phyloP scores from a whole-genome alignment of 2,113 vertebrate species.

The Zosterops lateralis region DNA sequence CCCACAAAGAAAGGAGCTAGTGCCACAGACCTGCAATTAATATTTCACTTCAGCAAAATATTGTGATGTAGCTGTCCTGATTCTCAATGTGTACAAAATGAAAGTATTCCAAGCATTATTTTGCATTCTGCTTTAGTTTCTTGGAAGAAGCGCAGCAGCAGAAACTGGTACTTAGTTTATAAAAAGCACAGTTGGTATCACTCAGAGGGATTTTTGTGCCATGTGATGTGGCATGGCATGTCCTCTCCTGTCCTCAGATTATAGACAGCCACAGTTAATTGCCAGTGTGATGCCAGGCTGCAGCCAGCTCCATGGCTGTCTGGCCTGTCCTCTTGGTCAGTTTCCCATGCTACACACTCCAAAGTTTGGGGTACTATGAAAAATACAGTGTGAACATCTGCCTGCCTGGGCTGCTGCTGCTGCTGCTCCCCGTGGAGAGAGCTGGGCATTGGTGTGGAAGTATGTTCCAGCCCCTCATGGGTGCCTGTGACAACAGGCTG shows the following conservation, averaged over 20 bases:
- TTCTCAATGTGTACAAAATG: neutral
- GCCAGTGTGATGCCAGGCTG: neutral
- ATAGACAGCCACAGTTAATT: conserved; percentile 53
- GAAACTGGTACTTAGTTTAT: conserved; percentile 54
- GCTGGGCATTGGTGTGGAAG: accelerated
- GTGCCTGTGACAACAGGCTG: neutral
- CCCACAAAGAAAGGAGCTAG: neutral
- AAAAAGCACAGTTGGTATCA: conserved; percentile 34
- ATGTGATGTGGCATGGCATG: conserved; percentile 56
- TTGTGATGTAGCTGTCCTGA: neutral
- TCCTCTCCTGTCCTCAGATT: conserved; percentile 55
- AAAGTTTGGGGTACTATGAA: neutral
- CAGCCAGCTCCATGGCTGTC: neutral
- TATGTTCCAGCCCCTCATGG: accelerated
- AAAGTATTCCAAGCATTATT: neutral
- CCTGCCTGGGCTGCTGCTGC: neutral
- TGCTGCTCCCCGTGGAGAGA: neutral
- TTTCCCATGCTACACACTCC: conserved; percentile 18
- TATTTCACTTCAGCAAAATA: conserved; percentile 29
- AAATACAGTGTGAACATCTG: neutral
- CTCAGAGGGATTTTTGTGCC: conserved; percentile 18
- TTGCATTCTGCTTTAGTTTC: conserved; percentile 19
- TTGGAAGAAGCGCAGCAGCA: conserved; percentile 28
- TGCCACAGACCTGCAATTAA: conserved; percentile 3
- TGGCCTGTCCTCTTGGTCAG: neutral